These are phyloP conservation scores for cattle (Bos taurus) DNA, from an alignment of 2,113 vertebrate species.

Conservation along the genomic window DNA sequence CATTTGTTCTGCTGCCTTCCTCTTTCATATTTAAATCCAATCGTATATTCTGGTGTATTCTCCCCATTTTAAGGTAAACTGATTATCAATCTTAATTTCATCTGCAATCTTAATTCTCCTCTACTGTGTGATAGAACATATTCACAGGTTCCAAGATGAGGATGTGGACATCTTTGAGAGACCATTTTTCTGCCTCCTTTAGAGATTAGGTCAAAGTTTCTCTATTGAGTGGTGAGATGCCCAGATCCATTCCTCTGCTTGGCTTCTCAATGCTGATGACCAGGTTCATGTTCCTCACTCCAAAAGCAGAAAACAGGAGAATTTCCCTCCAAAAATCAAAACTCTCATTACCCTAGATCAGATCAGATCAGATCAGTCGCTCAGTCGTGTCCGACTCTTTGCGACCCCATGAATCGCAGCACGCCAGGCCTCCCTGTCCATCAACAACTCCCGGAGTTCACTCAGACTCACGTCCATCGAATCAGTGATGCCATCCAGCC, in stretches of 20 bases:
- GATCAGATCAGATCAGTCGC: no score
- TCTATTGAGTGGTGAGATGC: not conserved
- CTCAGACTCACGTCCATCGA: no score
- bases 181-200: not conserved
- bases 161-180: constrained; percentile 2
- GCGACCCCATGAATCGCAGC: no score
- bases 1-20: not conserved
- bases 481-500: no score
- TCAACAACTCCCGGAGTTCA: no score
- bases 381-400: no score
- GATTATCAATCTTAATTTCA: not conserved
- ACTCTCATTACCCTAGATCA: not conserved
- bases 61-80: not conserved
- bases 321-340: not conserved
- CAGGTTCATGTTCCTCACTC: not conserved
- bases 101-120: not conserved
- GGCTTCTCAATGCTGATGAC: not conserved
- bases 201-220: constrained; percentile 5
- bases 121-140: not conserved
- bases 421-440: no score
- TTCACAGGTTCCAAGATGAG: not conserved
- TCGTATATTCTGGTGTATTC: not conserved
- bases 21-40: not conserved
- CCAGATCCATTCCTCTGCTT: not conserved
- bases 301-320: not conserved